phyloP scores from a whole-genome alignment of 2,113 vertebrate genomes.

The Fulica atra region DNA sequence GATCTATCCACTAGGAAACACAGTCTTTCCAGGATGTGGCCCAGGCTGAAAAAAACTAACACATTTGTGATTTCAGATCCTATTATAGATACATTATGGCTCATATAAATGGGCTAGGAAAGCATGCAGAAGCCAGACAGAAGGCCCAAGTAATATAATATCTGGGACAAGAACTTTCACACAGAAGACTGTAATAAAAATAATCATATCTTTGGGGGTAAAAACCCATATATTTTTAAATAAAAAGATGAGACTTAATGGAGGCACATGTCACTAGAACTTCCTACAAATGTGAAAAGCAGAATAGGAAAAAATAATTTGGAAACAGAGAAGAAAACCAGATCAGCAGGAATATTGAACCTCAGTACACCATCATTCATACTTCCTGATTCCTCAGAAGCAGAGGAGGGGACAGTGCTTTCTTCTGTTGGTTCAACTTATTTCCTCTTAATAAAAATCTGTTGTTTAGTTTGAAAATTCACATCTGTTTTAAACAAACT shows the following conservation, averaged over 20 bases:
- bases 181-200: not conserved
- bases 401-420: not conserved
- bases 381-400: not conserved
- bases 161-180: not conserved
- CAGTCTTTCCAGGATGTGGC: not conserved
- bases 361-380: not conserved
- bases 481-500: conserved; percentile 59
- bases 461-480: conserved; percentile 54
- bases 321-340: not conserved
- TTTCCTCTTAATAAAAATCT: conserved; percentile 2
- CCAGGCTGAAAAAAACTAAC: not conserved
- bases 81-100: not conserved
- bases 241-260: not conserved
- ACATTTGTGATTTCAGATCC: not conserved
- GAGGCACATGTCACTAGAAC: not conserved
- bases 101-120: not conserved
- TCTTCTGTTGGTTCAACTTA: not conserved
- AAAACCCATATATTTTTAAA: not conserved
- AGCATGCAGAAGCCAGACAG: not conserved
- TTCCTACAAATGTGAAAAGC: not conserved
- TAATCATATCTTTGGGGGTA: not conserved
- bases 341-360: not conserved
- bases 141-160: not conserved
- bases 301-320: not conserved
- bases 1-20: not conserved